Base-by-base conservation (phyloP, 1,140 invertebrate species). In the Psilanteris sp. region DNA sequence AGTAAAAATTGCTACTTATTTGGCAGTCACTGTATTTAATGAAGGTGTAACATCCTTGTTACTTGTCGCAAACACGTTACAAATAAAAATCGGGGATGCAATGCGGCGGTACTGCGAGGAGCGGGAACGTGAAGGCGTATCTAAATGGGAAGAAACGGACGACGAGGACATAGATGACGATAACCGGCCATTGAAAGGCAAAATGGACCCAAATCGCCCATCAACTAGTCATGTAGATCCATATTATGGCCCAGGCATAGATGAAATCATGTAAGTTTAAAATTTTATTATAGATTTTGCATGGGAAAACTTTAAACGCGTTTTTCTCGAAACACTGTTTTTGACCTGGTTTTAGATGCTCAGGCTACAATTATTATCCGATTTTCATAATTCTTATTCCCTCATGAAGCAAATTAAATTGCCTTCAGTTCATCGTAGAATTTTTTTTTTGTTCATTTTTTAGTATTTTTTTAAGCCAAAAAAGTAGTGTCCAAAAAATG, bases 1-100 rank as follows among this genome's bases (percentile, higher is more conserved):
- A 3, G 44, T 62, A 3, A 39, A 39, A 29, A 50, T 62, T 39
- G 59, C 59, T 39, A 27, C 32, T 16, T 15, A 68, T 68, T 32
- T 68, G 10, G 50, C 50, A 10, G 36, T 29, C 20, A 46, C 41
- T 13, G 18, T 52, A 22, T 68, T 68, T 31, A 68, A 68, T 43
- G 26, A 8, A 41, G 50, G 41, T 7, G 10, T 14, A 39, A 44
- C 24, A 29, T 41, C 54, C 48, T 52, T 62, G 10, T 32, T 62
- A 5, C 46, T 34, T 18, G 31, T 50, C 1, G 46, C 46, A 14
- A 50, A 50, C 4, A 6, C 9, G 8, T 10, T 50, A 2, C 16
- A 50, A 16, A 50, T 48, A 1, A 48, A 48, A 32, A 24, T 48
- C 44, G 44, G 29, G 15, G 27, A 32, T n/a, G 4, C 32, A 32